Percentiles rank a stretch among this genome's conserved stretches.
Conservation (phyloP, 2,797 vertebrate species). For the Vultur gryphus region DNA sequence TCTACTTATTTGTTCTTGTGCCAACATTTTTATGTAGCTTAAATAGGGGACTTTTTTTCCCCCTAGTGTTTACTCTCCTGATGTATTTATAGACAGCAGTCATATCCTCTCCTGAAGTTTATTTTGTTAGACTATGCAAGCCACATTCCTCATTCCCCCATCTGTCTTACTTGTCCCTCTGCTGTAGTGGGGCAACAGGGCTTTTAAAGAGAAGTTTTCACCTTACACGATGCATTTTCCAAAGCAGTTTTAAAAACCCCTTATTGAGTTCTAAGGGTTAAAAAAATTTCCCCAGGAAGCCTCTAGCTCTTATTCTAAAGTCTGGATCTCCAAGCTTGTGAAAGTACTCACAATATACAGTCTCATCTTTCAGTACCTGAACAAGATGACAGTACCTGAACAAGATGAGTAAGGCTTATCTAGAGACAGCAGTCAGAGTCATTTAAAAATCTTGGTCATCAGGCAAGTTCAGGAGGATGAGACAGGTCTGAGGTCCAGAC, state of each 20-base stretch:
- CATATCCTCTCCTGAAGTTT: background rate
- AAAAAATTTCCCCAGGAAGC: accelerated
- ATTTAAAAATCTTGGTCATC: background rate
- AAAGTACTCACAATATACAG: background rate
- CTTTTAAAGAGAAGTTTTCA: background rate
- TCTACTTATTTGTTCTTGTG: background rate
- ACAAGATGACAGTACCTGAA: background rate
- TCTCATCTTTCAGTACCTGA: background rate
- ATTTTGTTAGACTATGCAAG: background rate
- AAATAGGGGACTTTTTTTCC: background rate
- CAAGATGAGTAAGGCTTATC: background rate
- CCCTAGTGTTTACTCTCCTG: background rate
- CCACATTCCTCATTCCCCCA: too few species aligned
- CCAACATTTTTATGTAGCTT: background rate
- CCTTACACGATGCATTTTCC: accelerated
- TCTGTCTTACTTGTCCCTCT: background rate
- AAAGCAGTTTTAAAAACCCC: background rate
- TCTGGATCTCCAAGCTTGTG: accelerated
- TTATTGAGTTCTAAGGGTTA: background rate
- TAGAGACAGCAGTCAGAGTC: accelerated
- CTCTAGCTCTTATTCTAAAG: background rate
- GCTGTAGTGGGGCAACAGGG: accelerated
- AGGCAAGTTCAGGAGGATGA: background rate
- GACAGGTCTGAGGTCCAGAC: accelerated
- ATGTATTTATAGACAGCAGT: background rate